phyloP scores from a whole-genome alignment of 2,797 vertebrate genomes.

The Onychomys arenicola region DNA sequence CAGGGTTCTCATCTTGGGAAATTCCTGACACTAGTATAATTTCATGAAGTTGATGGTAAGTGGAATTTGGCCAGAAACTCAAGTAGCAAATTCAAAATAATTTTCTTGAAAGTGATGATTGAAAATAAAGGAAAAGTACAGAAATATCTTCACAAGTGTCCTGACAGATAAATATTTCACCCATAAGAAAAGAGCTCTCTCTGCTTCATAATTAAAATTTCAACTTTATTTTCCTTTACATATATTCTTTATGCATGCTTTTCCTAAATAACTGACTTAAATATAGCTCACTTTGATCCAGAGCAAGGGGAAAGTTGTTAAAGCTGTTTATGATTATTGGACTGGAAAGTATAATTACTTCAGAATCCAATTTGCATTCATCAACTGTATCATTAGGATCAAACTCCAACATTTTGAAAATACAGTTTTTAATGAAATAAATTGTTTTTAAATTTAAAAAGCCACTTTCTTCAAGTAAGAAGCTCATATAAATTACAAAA shows the following conservation, averaged over 20 bases:
- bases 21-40: constrained; percentile 19
- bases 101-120: neutral
- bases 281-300: constrained; percentile 66
- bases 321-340: constrained; percentile 77
- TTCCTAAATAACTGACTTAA: constrained; percentile 68
- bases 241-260: constrained; percentile 38
- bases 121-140: neutral
- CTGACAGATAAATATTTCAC: neutral
- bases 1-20: neutral
- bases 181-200: neutral
- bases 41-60: neutral
- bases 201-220: constrained; percentile 51
- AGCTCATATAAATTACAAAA: constrained; percentile 57
- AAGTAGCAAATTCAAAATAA: constrained; percentile 40
- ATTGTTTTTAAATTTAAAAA: constrained; percentile 66
- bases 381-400: constrained; percentile 69
- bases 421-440: constrained; percentile 50
- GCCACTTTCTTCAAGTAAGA: constrained; percentile 49
- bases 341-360: constrained; percentile 75
- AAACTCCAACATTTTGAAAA: constrained; percentile 65
- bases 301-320: constrained; percentile 69
- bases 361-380: constrained; percentile 77
- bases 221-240: neutral
- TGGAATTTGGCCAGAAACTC: constrained; percentile 36
- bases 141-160: constrained; percentile 43